Evolutionary conservation across 2,888 invertebrate genomes (phyloP), one percentile per base, ranked within the genome.

Genomic region (Yponomeuta cagnagella): DNA sequence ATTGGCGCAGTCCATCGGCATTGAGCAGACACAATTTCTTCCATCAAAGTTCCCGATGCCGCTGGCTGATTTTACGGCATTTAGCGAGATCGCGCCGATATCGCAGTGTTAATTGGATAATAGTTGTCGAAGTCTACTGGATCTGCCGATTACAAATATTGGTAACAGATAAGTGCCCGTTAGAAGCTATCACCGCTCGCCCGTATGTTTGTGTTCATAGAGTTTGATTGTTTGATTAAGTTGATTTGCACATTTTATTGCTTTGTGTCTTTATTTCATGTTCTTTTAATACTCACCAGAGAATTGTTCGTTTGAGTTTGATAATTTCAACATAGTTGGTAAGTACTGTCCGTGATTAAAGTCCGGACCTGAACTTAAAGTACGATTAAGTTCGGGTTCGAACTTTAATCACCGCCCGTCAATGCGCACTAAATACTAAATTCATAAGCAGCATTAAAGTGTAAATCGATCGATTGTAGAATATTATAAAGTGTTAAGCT

Each of bases 91-190:
- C 75, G 74, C 72, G 71, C 73, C 76, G 78, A 77, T 77, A 79
- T 75, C 73, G 75, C 72, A 74, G 75, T 77, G 79, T 77, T 85
- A 82, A 85, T 82, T 83, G 79, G 80, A 79, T 82, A 79, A 80
- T 78, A 77, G 75, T 74, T 72, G 71, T 74, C 72, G 72, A 70
- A 65, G 71, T 52, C 64, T 71, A 48, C 69, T 70, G 66, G 63
- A 48, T 30, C 48, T 30, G 23, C 68, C 48, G 33, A 66, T 66
- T 33, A 66, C 71, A 71, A 71, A 71, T 72, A 72, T 70, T 71
- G 71, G 68, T 72, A 71, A 69, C 65, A 63, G 69, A 70, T 72
- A 70, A 68, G 68, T 72, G 64, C 63, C 70, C 63, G 64, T 70
- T 70, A 72, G 70, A 72, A 67, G 12, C 70, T 70, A 70, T 72